Conservation (phyloP, 2,888 invertebrate genomes). For the Synergus itoensis region DNA sequence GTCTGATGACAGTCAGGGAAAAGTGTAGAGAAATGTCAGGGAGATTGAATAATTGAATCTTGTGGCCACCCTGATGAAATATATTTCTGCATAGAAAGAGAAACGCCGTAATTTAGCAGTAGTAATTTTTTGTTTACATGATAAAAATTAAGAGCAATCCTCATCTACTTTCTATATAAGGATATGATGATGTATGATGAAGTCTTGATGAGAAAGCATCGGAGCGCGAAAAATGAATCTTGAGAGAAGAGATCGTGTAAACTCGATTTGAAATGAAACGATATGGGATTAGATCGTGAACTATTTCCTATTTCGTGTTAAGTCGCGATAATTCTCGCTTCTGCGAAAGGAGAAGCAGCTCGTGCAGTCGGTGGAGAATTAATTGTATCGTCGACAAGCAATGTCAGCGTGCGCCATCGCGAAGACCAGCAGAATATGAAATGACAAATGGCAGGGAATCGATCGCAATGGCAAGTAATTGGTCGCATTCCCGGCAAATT, state of each 20-base stretch:
- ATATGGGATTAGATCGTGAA: neutral
- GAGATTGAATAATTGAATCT: no score
- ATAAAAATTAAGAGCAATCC: neutral
- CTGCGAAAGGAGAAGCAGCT: conserved; percentile 22
- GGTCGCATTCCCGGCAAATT: conserved; percentile 52
- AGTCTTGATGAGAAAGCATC: neutral
- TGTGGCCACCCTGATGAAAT: no score
- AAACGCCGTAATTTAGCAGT: neutral
- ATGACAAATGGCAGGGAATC: conserved; percentile 47
- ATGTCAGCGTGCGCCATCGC: conserved; percentile 34
- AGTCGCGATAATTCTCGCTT: neutral
- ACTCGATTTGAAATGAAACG: conserved; percentile 6
- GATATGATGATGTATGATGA: neutral
- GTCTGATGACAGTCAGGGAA: no score
- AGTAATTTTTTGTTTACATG: neutral
- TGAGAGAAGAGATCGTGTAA: neutral
- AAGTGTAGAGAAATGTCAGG: no score
- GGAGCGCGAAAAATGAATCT: neutral
- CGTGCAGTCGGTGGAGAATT: conserved; percentile 13
- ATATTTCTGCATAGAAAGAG: neutral
- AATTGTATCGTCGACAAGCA: conserved; percentile 32
- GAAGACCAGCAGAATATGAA: conserved; percentile 18
- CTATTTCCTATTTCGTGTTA: neutral
- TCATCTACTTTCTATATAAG: neutral
- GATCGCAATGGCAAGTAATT: conserved; percentile 51